Conservation (phyloP, 1,140 invertebrate genomes). For the Leptonema lineaticorne region DNA sequence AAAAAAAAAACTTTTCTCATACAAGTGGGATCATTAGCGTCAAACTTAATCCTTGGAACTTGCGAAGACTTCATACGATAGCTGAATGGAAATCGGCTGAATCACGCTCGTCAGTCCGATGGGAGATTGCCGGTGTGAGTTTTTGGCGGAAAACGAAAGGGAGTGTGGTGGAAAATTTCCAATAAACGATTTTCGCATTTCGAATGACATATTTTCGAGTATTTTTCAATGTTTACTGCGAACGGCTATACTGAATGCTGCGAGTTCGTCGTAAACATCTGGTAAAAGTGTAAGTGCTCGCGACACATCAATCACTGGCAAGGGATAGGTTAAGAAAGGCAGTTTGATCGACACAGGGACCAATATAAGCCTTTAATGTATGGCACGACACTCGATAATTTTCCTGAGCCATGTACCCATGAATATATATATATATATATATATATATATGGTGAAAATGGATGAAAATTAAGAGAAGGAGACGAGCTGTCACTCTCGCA, state of each 20-base stretch:
- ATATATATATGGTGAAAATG: background rate
- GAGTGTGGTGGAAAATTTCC: background rate
- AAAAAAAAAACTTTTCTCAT: background rate
- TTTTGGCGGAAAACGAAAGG: background rate
- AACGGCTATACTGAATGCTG: no score
- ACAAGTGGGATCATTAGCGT: slow-evolving; percentile 15
- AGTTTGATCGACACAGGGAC: background rate
- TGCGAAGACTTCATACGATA: background rate
- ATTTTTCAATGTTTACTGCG: background rate
- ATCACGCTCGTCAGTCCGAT: background rate
- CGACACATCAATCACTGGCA: background rate
- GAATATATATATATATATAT: no score
- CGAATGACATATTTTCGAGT: background rate
- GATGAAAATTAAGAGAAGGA: background rate
- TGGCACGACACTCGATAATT: background rate
- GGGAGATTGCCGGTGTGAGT: background rate
- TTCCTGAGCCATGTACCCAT: no score
- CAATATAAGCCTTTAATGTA: background rate
- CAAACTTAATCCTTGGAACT: slow-evolving; percentile 8
- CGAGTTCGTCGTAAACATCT: no score
- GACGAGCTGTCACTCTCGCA: background rate
- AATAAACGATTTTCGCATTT: background rate
- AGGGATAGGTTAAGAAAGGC: background rate
- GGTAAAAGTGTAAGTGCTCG: background rate
- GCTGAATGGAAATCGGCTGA: background rate